phyloP scores from a whole-genome alignment of 2,888 invertebrate genomes.

The Drosophila monieri region DNA sequence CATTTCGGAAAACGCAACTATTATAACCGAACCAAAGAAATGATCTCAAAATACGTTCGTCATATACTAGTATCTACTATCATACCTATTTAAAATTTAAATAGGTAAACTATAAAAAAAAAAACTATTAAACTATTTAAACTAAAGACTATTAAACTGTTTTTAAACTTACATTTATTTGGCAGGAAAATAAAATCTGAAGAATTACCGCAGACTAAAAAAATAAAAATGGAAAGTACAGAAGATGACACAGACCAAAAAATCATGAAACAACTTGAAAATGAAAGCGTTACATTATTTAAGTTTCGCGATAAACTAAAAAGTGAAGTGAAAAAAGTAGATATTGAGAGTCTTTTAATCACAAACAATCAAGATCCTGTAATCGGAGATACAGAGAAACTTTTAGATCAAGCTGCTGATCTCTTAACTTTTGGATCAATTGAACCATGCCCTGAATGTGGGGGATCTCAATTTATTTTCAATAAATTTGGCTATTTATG shows the following conservation, averaged over 20 bases:
- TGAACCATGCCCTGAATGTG: slow-evolving; percentile 91
- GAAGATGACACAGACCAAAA: slow-evolving; percentile 86
- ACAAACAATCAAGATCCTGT: slow-evolving; percentile 90
- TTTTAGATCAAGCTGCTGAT: slow-evolving; percentile 91
- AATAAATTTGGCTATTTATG: slow-evolving; percentile 93
- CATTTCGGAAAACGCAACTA: too few relatives aligned
- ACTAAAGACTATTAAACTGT: too few relatives aligned
- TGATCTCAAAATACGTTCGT: too few relatives aligned
- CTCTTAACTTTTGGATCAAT: slow-evolving; percentile 94
- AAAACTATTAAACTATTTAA: too few relatives aligned
- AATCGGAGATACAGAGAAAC: slow-evolving; percentile 86
- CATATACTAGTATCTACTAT: too few relatives aligned
- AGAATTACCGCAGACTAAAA: slow-evolving; percentile 87
- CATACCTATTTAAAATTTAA: too few relatives aligned
- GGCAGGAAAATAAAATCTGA: slow-evolving; percentile 82
- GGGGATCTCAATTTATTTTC: slow-evolving; percentile 88
- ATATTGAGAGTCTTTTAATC: slow-evolving; percentile 88
- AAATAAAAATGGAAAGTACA: slow-evolving; percentile 88
- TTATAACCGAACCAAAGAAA: too few relatives aligned
- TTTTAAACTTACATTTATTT: slow-evolving; percentile 57
- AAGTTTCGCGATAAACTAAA: slow-evolving; percentile 87
- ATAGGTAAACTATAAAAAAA: too few relatives aligned
- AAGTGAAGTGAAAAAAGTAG: slow-evolving; percentile 86
- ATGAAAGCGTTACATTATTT: slow-evolving; percentile 84
- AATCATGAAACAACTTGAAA: slow-evolving; percentile 85